phyloP scores from a whole-genome alignment of 1,140 invertebrate genomes.

The Lineus longissimus region DNA sequence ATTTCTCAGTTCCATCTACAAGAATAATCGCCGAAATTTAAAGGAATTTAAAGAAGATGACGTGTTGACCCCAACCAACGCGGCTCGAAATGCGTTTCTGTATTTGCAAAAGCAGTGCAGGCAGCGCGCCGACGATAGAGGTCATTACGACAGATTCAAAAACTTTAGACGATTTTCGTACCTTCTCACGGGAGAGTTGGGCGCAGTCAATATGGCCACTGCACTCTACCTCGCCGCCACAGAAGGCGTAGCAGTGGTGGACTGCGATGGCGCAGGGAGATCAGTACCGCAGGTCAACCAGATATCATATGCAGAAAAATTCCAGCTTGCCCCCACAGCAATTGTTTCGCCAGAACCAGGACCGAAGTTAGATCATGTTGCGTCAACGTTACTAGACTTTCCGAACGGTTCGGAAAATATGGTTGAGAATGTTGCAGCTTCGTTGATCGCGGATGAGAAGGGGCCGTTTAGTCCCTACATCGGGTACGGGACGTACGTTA shows the following conservation, averaged over 20 bases:
- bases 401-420: neutral
- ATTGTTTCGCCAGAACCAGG: neutral
- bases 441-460: neutral
- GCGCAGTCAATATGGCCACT: conserved; percentile 1
- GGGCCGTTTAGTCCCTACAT: neutral
- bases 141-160: neutral
- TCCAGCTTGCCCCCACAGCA: neutral
- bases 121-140: neutral
- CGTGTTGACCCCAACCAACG: neutral
- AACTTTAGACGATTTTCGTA: neutral
- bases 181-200: neutral
- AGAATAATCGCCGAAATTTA: too few species aligned
- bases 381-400: neutral
- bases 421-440: neutral
- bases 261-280: neutral
- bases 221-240: neutral
- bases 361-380: neutral
- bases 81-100: neutral
- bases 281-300: neutral
- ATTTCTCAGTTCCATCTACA: too few species aligned
- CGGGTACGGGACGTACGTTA: conserved; percentile 1
- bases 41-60: too few species aligned
- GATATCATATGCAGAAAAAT: neutral
- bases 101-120: neutral
- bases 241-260: neutral